phyloP scores from a whole-genome alignment of 2,113 vertebrate genomes.

The Bos javanicus region DNA sequence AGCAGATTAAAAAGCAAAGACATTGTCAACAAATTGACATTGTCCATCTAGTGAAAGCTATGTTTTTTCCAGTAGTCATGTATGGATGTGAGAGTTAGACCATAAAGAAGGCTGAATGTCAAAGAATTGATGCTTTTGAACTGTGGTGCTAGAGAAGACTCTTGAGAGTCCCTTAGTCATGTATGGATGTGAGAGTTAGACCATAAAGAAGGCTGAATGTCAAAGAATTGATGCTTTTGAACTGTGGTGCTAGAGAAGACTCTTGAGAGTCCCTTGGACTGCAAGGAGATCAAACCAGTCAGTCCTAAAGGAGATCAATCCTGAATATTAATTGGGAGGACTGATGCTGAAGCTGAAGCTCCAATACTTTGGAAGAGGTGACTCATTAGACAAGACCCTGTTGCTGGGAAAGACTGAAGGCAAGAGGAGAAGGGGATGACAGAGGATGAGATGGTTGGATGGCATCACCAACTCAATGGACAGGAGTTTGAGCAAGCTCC shows the following conservation, averaged over 20 bases:
- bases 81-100: neutral
- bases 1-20: neutral
- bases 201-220: neutral
- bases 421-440: neutral
- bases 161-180: neutral
- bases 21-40: neutral
- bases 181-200: neutral
- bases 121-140: neutral
- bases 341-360: neutral
- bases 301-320: neutral
- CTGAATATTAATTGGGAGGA: neutral
- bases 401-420: neutral
- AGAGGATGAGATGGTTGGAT: neutral
- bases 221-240: neutral
- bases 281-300: neutral
- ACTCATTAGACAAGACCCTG: neutral
- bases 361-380: neutral
- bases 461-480: neutral
- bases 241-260: neutral
- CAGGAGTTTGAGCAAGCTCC: neutral
- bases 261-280: neutral
- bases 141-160: neutral
- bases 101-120: neutral
- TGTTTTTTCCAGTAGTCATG: neutral
- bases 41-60: neutral